Evolutionary conservation across 2,888 invertebrate genomes (phyloP), one percentile per base, ranked within the genome.

Genomic region (Ophion ellenae): DNA sequence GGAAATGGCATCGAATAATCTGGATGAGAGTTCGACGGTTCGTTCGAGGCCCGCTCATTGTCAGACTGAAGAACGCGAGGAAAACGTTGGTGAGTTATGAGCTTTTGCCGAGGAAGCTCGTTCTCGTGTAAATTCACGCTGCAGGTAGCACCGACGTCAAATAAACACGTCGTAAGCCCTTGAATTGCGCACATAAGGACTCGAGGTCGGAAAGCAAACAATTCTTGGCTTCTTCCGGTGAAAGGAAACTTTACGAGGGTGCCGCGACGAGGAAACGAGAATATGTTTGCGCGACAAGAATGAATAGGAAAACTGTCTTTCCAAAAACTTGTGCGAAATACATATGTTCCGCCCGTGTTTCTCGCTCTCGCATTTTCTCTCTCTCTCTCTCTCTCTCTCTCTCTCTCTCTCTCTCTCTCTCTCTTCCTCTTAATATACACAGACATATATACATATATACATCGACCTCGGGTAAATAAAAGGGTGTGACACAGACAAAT

Each of bases 161-260:
- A 76, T 57, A 76, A 76, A 66, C 66, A 66, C 32, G n/a, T 59
- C 6, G 1, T 40, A 57, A 77, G 64, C 57, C 66, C 67, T 77
- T 66, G 77, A 67, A 66, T 67, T 57, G 77, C 64, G 47, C 64
- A 53, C 45, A 28, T 20, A 40, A 57, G 67, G 71, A 36, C 69
- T 53, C 20, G 73, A 74, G 69, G 67, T 66, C 67, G 77, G 24
- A 70, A 61, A 79, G 79, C 81, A 75, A 69, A 74, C 74, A 69
- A 45, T 64, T 59, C 45, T 69, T 64, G 11, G 14, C 67, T 45
- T 67, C 67, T 61, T 81, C 81, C 81, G 81, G 81, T 81, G 75
- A 67, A 36, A 61, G 61, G 71, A 47, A 20, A 75, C n/a, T 75
- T 66, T 59, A 74, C 74, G 74, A 75, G 74, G 79, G 47, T 61